Evolutionary conservation across 2,888 invertebrate species (phyloP).

Genomic region (Nephrotoma guestfalica): DNA sequence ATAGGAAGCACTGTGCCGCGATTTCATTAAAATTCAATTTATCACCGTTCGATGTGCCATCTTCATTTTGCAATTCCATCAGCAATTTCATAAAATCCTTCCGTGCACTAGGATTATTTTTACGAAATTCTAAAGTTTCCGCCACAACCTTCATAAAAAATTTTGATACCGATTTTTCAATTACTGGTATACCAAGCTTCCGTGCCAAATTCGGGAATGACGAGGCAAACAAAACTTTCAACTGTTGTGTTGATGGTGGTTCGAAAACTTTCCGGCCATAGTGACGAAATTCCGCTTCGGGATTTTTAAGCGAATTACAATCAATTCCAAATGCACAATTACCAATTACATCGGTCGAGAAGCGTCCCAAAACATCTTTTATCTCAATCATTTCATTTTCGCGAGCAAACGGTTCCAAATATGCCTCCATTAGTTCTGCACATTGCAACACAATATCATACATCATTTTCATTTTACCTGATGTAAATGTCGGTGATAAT

Average conservation of each 20-base stretch:
- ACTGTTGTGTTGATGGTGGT: background rate
- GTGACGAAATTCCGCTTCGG: conserved; percentile 20
- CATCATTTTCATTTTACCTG: conserved; percentile 36
- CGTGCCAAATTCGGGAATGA: conserved; percentile 15
- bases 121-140: background rate
- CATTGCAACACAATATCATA: conserved; percentile 25
- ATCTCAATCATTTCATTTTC: conserved; percentile 20
- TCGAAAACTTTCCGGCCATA: conserved; percentile 11
- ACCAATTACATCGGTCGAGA: conserved; percentile 32
- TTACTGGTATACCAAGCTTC: background rate
- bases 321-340: conserved; percentile 28
- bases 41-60: conserved; percentile 9
- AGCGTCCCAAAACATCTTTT: conserved; percentile 26
- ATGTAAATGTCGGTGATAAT: conserved; percentile 34
- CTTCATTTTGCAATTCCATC: conserved; percentile 17
- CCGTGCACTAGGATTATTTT: background rate
- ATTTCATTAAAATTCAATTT: background rate
- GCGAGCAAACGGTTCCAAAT: conserved; percentile 12
- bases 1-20: background rate
- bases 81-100: background rate
- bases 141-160: background rate
- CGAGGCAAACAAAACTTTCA: conserved; percentile 9
- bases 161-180: background rate
- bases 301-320: conserved; percentile 22
- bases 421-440: conserved; percentile 14